Base-by-base conservation (phyloP, 2,888 invertebrate species). In the Acronicta alni region DNA sequence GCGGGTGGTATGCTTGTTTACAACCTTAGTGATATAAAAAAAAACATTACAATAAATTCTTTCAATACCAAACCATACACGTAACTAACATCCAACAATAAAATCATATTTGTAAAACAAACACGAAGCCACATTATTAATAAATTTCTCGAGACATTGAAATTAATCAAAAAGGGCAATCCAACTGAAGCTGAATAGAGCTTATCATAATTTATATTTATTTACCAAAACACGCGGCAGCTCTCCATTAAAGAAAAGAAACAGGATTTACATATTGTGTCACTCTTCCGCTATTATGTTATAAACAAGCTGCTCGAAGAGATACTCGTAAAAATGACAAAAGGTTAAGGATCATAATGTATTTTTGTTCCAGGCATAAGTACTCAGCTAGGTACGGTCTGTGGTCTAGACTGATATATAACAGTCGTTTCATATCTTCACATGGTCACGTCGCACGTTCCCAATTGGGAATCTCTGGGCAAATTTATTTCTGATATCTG, bases 341-440 rank as follows among this genome's bases (percentile, higher is more conserved):
- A 75, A 59, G 62, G 35, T 45, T 32, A 17, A 57, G 49, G 60
- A 71, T 57, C 64, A 43, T 72, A 72, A 75, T 54, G 72, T 39
- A 60, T 68, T 72, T 82, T 76, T 79, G 77, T 79, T 76, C 71
- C 71, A 56, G 35, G 51, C 45, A 39, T 42, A 59, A 45, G 45
- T 73, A 68, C 56, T 63, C 59, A 49, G 41, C 57, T 48, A 57
- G 57, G 38, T 67, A 52, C 63, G 55, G 41, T 43, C 52, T 32
- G 48, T 47, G 71, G 60, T 72, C 62, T 43, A 39, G 32, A 32
- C 1, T 77, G 62, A 80, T 74, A 76, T 82, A 82, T 79, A 70
- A 72, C 71, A 41, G 72, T 68, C 69, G 57, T 75, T 80, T 78
- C 60, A 70, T 71, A 75, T 71, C 75, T 76, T 64, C 56, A 72